Conservation (phyloP, 2,888 invertebrate genomes). For the Mimas tiliae region DNA sequence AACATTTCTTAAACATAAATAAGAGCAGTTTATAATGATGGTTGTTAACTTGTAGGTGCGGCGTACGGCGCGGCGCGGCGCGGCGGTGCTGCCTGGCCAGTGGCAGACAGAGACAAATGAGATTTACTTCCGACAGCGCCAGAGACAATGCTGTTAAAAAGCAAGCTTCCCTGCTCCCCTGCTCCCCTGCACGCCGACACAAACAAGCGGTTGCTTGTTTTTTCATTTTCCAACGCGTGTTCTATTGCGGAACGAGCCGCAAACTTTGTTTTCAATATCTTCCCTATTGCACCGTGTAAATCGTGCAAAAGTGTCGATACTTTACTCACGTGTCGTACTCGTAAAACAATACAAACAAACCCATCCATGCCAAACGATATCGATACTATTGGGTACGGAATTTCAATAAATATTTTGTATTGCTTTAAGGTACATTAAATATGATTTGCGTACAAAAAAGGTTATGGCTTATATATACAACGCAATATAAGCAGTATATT, state of each 20-base stretch:
- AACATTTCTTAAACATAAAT: constrained; percentile 23
- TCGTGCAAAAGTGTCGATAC: constrained; percentile 2
- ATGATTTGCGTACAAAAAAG: too few relatives aligned
- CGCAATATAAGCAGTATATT: too few relatives aligned
- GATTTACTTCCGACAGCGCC: constrained; percentile 54
- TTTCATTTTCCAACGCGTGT: constrained; percentile 52
- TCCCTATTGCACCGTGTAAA: constrained; percentile 34
- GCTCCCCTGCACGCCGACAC: constrained; percentile 36
- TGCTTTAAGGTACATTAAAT: too few relatives aligned
- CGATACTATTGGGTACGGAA: too few relatives aligned
- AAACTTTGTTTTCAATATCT: constrained; percentile 60
- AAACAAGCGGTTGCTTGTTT: constrained; percentile 48
- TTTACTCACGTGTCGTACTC: neutral
- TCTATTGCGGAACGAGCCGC: constrained; percentile 45
- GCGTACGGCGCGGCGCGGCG: too few relatives aligned
- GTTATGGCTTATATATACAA: too few relatives aligned
- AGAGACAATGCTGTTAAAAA: constrained; percentile 54
- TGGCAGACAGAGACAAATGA: constrained; percentile 63
- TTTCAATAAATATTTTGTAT: too few relatives aligned
- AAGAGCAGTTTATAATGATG: constrained; percentile 26
- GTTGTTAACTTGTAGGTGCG: constrained; percentile 20
- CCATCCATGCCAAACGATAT: too few relatives aligned
- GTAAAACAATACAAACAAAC: neutral
- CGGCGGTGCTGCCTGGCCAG: constrained; percentile 34
- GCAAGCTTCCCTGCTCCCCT: constrained; percentile 33